Evolutionary conservation across 2,888 invertebrate species (phyloP), one percentile per base, ranked within the genome.

Genomic region (Helicoverpa assulta): DNA sequence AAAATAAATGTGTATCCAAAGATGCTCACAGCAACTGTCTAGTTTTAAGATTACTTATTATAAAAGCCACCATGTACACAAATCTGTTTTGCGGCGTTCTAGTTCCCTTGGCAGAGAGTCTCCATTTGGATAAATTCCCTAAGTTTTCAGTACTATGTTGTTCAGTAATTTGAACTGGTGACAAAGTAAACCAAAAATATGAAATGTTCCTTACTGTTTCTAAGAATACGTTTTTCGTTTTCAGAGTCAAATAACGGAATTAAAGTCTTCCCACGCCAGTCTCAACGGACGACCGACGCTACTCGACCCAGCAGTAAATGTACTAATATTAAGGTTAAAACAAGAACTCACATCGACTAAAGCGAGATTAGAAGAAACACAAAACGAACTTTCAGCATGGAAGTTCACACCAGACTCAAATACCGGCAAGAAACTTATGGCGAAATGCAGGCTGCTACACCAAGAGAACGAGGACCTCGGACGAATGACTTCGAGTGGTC

Each of bases 351-450:
- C 98, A 70, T 97, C 98, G 61, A 98, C 98, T 21, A 98, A 98
- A 91, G 98, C 98, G 64, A 98, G 98, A 90, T 96, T 99, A 81
- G 99, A 99, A 91, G 99, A 99, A 93, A 99, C 99, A 19, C 99
- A 99, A 93, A 99, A 99, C 94, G 99, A 99, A 96, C 96, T 99
- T 56, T 98, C 98, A 67, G 99, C 99, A 3, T 99, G 99, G 99
- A 99, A 99, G 94, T 99, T 99, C 93, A 99, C 99, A 16, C 99
- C 99, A n/a, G 99, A 99, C 94, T 99, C 99, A 77, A 99, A 99
- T 96, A 99, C 99, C 57, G 99, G 99, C 78, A 99, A 99, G 94
- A 97, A 99, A 82, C 96, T 99, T 81, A 99, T 99, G 99, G 99
- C 99, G 12, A 99, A 99, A 92, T 99, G 99, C 91, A 97, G 99